A percentile compares a stretch with the other conserved stretches of the same genome.
phyloP scores from a whole-genome alignment of 2,797 vertebrate species.

The Yasuhikotakia modesta region DNA sequence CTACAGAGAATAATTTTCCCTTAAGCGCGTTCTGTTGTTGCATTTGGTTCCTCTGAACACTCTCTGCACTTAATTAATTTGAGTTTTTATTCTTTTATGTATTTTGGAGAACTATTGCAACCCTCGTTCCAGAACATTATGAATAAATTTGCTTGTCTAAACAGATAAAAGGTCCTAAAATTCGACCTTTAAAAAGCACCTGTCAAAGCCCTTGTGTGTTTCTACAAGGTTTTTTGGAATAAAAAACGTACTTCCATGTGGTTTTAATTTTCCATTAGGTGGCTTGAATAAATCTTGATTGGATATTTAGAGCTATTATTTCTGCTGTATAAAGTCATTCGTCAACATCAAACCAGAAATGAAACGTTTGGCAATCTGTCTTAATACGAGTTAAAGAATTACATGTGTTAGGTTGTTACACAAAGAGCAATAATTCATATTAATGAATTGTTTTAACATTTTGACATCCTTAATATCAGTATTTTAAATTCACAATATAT shows the following conservation, averaged over 20 bases:
- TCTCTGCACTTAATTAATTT: background rate
- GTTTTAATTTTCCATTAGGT: background rate
- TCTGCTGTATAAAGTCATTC: background rate
- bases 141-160: background rate
- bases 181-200: background rate
- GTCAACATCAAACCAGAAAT: background rate
- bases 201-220: background rate
- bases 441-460: background rate
- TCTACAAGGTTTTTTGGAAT: background rate
- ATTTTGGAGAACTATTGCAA: background rate
- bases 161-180: constrained; percentile 15
- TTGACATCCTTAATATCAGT: background rate
- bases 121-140: background rate
- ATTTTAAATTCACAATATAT: no score
- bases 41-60: constrained; percentile 1
- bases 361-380: background rate
- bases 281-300: no score
- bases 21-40: background rate
- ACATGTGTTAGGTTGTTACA: no score
- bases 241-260: background rate
- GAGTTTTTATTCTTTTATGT: background rate
- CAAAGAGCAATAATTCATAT: no score
- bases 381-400: no score
- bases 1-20: constrained; percentile 15
- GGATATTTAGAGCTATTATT: no score